Evolutionary conservation across 2,888 invertebrate species (phyloP), one percentile per base, ranked within the genome.

Genomic region (Athrips mouffetella): DNA sequence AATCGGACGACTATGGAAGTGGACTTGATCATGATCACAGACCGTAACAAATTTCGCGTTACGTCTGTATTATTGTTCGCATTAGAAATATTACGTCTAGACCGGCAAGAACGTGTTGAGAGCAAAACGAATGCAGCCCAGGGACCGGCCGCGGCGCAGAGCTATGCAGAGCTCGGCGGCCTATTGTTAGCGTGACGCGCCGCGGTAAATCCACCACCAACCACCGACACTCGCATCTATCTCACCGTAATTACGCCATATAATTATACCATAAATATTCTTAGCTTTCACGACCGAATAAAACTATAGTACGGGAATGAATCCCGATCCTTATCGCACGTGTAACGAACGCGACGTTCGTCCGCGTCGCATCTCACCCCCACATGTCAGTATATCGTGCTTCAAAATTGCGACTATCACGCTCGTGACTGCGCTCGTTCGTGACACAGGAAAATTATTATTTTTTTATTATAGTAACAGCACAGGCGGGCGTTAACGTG

Each of bases 1-100:
- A 39, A 48, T 35, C 20, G 33, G 37, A 35, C 30, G 33, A 42
- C 16, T 27, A 45, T 45, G 31, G 21, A 44, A 44, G 44, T 37
- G 44, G 37, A 31, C 31, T 30, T 30, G 49, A 49, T 49, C 40
- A 49, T 30, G 49, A 49, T 49, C 40, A 49, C 35, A 41, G 41
- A 41, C 13, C 40, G 6, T 30, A 31, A 27, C 41, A 70, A 73
- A 70, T 73, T 71, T 64, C 67, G 67, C 65, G 60, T 67, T 66
- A 69, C 61, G 67, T 68, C 65, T 65, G 65, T 67, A 76, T 77
- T 76, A 74, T 69, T 69, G 67, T 73, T 68, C 59, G 60, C 62
- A 59, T 73, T 71, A 71, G 79, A 85, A 76, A 80, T 84, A 84
- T 80, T 74, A 73, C 73, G 87, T 88, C 87, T 87, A 88, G 87